A percentile compares a stretch with the other conserved stretches of the same genome.
phyloP scores from a whole-genome alignment of 2,113 vertebrate genomes.

The Cnemophilus loriae region DNA sequence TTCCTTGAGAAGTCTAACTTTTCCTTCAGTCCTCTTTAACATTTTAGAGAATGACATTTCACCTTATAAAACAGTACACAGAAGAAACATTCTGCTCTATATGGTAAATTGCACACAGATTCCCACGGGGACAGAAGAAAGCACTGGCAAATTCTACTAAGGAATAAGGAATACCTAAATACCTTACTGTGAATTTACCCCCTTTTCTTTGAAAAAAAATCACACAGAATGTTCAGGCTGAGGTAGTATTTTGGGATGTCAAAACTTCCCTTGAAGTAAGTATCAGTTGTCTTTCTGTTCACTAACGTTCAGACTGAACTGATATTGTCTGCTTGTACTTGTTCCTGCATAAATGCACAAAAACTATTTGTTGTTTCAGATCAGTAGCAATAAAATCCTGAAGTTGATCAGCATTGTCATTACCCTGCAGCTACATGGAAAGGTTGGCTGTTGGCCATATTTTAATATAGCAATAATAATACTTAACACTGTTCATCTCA shows the following conservation, averaged over 20 bases:
- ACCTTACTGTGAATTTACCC: not conserved
- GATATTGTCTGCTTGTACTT: not conserved
- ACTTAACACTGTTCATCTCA: conserved; percentile 56
- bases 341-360: not conserved
- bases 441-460: conserved; percentile 55
- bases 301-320: not conserved
- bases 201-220: not conserved
- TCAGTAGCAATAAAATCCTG: conserved; percentile 5
- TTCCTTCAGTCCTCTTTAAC: not conserved
- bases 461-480: conserved; percentile 60
- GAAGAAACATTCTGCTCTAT: not conserved
- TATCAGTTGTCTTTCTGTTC: not conserved
- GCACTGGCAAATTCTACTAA: not conserved
- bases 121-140: not conserved
- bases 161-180: not conserved
- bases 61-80: not conserved
- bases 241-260: not conserved
- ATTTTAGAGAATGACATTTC: not conserved
- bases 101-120: not conserved
- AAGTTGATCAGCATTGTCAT: conserved; percentile 36
- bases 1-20: not conserved
- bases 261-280: not conserved
- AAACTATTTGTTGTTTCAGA: conserved; percentile 10
- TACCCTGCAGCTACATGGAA: conserved; percentile 20
- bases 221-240: not conserved